Percentiles rank a stretch among this genome's conserved stretches.
Conservation (phyloP, 2,113 vertebrate species). For the Siniperca knerii region DNA sequence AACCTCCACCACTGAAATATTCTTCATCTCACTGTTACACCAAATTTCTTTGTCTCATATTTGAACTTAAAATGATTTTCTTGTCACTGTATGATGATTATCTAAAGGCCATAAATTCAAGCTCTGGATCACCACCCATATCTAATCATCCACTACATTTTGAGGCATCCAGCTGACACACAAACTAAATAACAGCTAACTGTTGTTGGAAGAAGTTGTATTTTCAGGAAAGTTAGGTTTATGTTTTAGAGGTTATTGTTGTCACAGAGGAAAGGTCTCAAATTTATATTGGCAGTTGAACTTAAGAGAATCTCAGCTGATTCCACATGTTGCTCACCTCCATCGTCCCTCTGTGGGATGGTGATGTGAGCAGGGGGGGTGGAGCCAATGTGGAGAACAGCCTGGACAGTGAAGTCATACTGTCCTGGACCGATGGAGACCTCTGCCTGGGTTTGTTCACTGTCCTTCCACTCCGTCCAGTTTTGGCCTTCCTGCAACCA, state of each 20-base stretch:
- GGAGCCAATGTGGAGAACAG: constrained; percentile 18
- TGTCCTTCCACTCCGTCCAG: neutral
- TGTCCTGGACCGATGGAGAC: constrained; percentile 52
- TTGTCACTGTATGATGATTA: neutral
- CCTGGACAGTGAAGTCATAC: constrained; percentile 65
- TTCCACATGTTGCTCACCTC: constrained; percentile 25
- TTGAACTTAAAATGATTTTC: neutral
- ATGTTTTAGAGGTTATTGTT: neutral
- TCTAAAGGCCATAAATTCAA: neutral
- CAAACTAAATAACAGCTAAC: neutral
- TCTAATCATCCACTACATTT: neutral
- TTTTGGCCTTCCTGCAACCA: constrained; percentile 48
- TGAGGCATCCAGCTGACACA: neutral
- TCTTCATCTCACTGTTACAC: neutral
- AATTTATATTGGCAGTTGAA: neutral
- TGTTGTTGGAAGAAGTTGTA: neutral
- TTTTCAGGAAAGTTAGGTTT: neutral
- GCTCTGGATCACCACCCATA: neutral
- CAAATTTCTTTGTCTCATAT: neutral
- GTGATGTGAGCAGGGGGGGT: constrained; percentile 53
- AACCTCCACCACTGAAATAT: neutral
- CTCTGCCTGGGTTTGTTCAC: constrained; percentile 33
- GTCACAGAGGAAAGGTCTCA: neutral
- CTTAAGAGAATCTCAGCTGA: neutral
- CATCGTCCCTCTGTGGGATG: constrained; percentile 40